Conservation (phyloP, 2,888 invertebrate genomes). For the Sycophila texana region DNA sequence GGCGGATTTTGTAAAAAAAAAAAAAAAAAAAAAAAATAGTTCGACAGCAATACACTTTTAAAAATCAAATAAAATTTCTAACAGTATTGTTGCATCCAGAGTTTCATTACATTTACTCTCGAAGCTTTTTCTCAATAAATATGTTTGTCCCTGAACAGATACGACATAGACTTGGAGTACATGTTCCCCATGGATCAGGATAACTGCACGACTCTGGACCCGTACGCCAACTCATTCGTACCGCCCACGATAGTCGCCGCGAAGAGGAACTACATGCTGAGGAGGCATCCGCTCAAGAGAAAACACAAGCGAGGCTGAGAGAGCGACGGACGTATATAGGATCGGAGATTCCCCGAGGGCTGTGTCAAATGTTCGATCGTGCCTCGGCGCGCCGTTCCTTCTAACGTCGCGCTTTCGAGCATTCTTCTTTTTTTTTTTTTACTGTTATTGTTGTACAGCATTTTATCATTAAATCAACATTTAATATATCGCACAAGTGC, state of each 20-base stretch:
- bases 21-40: too few species aligned
- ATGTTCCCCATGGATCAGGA: conserved; percentile 89
- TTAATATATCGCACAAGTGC: not conserved
- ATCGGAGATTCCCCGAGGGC: conserved; percentile 22
- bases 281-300: conserved; percentile 76
- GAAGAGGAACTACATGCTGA: conserved; percentile 62
- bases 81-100: not conserved
- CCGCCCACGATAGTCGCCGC: conserved; percentile 63
- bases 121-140: not conserved
- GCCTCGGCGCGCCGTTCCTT: too few species aligned
- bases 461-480: conserved; percentile 16
- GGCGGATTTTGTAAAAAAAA: too few species aligned
- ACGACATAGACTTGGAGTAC: conserved; percentile 90
- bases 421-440: conserved; percentile 21
- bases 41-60: too few species aligned
- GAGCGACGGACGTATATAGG: not conserved
- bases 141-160: conserved; percentile 73
- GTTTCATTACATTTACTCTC: too few species aligned
- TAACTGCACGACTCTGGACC: conserved; percentile 78
- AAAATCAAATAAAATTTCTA: not conserved
- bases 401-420: conserved; percentile 2
- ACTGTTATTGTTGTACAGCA: conserved; percentile 31
- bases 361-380: conserved; percentile 38
- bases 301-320: conserved; percentile 67
- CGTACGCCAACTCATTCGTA: conserved; percentile 69